A percentile compares a stretch with the other conserved stretches of the same genome.
phyloP scores from a whole-genome alignment of 1,140 invertebrate species.

The Eupeodes corollae region DNA sequence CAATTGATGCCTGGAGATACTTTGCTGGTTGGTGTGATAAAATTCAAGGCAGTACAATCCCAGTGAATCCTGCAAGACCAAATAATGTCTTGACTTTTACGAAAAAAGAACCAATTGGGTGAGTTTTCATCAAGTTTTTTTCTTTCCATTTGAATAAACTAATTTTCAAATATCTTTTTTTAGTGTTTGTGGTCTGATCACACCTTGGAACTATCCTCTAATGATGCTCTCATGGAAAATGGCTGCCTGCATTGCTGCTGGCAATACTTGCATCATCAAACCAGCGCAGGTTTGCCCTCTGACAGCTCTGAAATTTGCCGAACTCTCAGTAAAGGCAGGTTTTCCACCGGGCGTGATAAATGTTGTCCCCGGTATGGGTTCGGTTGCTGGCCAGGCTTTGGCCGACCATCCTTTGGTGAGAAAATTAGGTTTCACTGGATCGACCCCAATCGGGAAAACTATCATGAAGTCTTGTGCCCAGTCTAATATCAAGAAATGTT shows the following conservation, averaged over 20 bases:
- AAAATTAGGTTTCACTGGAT: constrained; percentile 92
- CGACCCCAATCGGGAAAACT: constrained; percentile 62
- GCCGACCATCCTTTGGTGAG: constrained; percentile 72
- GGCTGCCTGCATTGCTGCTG: constrained; percentile 87
- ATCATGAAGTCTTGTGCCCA: constrained; percentile 83
- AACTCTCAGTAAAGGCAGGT: constrained; percentile 72
- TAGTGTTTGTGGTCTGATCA: constrained; percentile 85
- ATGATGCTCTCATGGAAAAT: constrained; percentile 99
- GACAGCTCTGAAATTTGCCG: constrained; percentile 88
- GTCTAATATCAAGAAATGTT: constrained; percentile 88
- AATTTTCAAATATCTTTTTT: background rate
- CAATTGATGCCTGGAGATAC: constrained; percentile 84
- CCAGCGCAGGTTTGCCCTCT: constrained; percentile 85
- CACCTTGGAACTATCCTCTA: constrained; percentile 96
- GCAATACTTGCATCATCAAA: constrained; percentile 90
- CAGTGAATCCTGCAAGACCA: constrained; percentile 76
- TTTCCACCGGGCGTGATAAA: constrained; percentile 93
- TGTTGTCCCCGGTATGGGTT: constrained; percentile 73
- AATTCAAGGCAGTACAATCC: constrained; percentile 83
- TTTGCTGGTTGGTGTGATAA: constrained; percentile 94
- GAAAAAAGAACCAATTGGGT: constrained; percentile 77
- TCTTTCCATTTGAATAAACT: too few relatives aligned
- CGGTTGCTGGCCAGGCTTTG: constrained; percentile 69
- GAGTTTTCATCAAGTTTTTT: constrained; percentile 13
- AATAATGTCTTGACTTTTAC: constrained; percentile 75